Evolutionary conservation across 2,888 invertebrate species (phyloP).

Genomic region (Iphiclides podalirius): DNA sequence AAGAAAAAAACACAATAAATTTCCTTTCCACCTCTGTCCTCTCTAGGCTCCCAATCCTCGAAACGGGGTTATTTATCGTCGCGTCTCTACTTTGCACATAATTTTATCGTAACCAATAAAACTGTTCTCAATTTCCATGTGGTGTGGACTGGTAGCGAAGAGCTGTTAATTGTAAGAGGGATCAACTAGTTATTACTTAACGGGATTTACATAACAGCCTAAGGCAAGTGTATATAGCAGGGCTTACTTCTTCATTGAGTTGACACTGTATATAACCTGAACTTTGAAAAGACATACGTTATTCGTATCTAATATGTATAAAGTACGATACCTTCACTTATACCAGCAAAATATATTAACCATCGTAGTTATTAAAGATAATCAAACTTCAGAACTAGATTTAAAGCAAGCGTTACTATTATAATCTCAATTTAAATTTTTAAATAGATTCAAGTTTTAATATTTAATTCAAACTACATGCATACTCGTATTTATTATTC

Average conservation of each 20-base stretch:
- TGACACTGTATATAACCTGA: constrained; percentile 36
- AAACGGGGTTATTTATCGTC: constrained; percentile 47
- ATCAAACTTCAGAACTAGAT: constrained; percentile 3
- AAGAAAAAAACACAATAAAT: constrained; percentile 6
- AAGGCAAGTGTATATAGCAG: constrained; percentile 49
- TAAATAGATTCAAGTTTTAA: constrained; percentile 34
- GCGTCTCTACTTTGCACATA: constrained; percentile 55
- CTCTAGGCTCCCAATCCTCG: constrained; percentile 30
- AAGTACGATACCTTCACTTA: background rate
- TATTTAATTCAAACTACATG: constrained; percentile 21
- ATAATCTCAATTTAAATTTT: constrained; percentile 33
- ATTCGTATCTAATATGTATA: constrained; percentile 3
- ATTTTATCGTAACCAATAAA: constrained; percentile 27
- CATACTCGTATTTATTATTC: constrained; percentile 18
- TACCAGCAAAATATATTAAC: constrained; percentile 19
- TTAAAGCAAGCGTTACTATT: constrained; percentile 23
- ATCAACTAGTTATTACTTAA: constrained; percentile 74
- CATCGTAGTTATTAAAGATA: constrained; percentile 21
- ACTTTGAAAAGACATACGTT: background rate
- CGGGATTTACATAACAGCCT: constrained; percentile 47
- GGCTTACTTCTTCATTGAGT: constrained; percentile 39
- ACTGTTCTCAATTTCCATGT: constrained; percentile 27
- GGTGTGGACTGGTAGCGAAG: constrained; percentile 47
- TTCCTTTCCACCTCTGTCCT: constrained; percentile 30
- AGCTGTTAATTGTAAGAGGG: constrained; percentile 73